Evolutionary conservation across 2,888 invertebrate genomes (phyloP).

Genomic region (Ctena decussata): DNA sequence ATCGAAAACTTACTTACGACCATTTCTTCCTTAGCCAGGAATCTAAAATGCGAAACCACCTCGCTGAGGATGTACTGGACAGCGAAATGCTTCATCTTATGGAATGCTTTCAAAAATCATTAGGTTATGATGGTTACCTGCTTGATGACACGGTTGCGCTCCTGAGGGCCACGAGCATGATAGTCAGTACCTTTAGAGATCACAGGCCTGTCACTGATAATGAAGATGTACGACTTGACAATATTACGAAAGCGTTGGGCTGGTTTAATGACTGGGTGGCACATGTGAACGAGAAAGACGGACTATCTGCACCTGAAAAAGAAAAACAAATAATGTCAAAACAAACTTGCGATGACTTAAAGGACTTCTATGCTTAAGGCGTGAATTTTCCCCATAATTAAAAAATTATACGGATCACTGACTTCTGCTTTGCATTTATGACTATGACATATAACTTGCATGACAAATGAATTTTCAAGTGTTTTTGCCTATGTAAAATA

Average conservation of each 20-base stretch:
- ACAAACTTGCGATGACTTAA: conserved; percentile 11
- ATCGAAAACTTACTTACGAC: conserved; percentile 4
- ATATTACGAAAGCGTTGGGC: not conserved
- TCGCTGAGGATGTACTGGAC: conserved; percentile 13
- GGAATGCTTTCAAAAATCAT: not conserved
- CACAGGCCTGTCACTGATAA: conserved; percentile 10
- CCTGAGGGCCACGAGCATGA: conserved; percentile 3
- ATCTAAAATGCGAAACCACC: conserved; percentile 16
- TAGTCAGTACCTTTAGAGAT: conserved; percentile 7
- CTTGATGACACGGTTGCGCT: conserved; percentile 2
- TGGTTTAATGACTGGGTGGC: conserved; percentile 22
- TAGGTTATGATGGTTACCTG: conserved; percentile 6
- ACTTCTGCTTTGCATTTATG: no score
- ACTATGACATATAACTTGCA: no score
- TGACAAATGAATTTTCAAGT: no score
- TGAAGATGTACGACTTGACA: conserved; percentile 7
- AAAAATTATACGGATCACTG: no score
- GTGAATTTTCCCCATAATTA: no score
- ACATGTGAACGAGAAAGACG: not conserved
- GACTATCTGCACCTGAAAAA: not conserved
- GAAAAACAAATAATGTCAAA: conserved; percentile 14
- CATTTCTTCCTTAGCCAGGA: conserved; percentile 16
- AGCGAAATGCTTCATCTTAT: not conserved
- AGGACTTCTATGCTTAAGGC: no score
- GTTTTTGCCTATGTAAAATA: no score